These are phyloP conservation scores for Acanthosoma haemorrhoidale DNA, from an alignment of 2,888 invertebrate genomes.

Conservation along the genomic window DNA sequence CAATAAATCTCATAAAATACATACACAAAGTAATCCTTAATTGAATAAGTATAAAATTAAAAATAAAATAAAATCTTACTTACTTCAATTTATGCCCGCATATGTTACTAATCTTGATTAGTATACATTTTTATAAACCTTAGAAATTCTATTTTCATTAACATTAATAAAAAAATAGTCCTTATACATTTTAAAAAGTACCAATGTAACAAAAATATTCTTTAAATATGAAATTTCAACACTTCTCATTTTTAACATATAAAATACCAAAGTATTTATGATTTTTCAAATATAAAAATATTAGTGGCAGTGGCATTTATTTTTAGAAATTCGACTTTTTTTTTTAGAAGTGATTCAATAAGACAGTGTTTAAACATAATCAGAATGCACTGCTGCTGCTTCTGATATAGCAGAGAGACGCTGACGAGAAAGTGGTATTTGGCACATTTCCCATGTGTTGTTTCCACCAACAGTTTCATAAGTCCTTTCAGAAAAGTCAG, in stretches of 20 bases:
- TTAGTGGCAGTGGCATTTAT: not conserved
- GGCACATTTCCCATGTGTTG: conserved; percentile 45
- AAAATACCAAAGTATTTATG: conserved; percentile 1
- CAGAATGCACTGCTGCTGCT: conserved; percentile 52
- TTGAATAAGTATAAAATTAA: too few species aligned
- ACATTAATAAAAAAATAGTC: not conserved
- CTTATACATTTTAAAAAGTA: not conserved
- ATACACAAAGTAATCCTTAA: too few species aligned
- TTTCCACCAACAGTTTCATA: conserved; percentile 58
- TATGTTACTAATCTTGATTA: not conserved
- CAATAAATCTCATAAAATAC: too few species aligned
- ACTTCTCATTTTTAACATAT: not conserved
- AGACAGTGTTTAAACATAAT: conserved; percentile 49
- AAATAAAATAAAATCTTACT: too few species aligned
- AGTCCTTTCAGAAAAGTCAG: conserved; percentile 60
- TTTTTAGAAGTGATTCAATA: not conserved
- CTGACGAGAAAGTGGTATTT: conserved; percentile 44
- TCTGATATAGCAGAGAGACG: conserved; percentile 56
- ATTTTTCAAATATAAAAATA: not conserved
- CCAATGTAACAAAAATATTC: not conserved
- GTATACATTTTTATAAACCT: not conserved
- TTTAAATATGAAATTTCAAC: not conserved
- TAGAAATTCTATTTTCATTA: conserved; percentile 1
- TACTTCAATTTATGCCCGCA: too few species aligned
- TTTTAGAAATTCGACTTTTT: too few species aligned